These are phyloP conservation scores for Callyntrura sp. DNA, from an alignment of 2,888 invertebrate species.

Conservation along the genomic window DNA sequence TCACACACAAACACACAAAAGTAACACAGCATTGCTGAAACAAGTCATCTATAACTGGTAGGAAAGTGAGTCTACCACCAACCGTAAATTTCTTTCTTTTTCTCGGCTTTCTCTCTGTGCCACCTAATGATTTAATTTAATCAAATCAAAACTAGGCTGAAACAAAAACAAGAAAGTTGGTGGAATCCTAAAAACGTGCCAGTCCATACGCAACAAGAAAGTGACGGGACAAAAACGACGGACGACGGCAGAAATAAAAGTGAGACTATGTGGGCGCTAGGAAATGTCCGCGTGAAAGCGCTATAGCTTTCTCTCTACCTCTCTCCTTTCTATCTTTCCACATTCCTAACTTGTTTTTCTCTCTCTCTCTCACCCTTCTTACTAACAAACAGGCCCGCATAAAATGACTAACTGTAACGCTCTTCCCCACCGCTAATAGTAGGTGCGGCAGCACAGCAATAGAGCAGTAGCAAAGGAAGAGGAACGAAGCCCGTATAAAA, in stretches of 20 bases:
- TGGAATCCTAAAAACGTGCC: neutral
- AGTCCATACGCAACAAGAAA: neutral
- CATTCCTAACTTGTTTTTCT: neutral
- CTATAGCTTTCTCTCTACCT: neutral
- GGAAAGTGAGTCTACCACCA: too few species aligned
- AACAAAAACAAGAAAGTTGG: neutral
- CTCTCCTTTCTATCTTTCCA: too few species aligned
- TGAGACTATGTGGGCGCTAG: neutral
- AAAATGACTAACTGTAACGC: too few species aligned
- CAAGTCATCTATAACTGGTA: too few species aligned
- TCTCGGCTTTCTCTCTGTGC: too few species aligned
- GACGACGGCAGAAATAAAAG: neutral
- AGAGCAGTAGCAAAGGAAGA: neutral
- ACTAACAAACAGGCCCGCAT: too few species aligned
- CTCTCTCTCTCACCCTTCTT: too few species aligned
- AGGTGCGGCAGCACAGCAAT: neutral
- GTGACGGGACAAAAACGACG: neutral
- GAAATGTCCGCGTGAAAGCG: neutral
- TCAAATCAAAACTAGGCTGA: neutral
- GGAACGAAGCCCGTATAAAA: neutral
- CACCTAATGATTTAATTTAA: neutral
- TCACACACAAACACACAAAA: too few species aligned
- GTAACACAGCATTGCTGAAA: too few species aligned
- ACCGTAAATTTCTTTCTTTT: too few species aligned
- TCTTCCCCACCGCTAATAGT: too few species aligned